phyloP scores from a whole-genome alignment of 2,888 invertebrate species.

The Sphaerophoria rueppellii region DNA sequence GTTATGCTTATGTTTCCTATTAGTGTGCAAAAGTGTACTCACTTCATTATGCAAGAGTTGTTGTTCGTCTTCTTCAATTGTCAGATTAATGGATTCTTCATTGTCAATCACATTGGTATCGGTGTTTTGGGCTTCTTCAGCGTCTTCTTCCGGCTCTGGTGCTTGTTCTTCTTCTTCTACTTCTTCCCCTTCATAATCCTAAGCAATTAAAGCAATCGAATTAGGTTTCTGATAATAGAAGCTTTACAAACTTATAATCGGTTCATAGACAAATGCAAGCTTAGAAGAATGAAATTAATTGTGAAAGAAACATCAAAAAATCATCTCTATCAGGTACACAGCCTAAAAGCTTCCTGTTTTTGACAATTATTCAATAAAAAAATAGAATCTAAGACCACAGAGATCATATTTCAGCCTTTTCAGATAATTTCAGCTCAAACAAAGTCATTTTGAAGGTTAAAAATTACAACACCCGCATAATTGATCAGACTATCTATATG shows the following conservation, averaged over 20 bases:
- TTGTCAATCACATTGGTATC: constrained; percentile 83
- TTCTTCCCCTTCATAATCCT: constrained; percentile 62
- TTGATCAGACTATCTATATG: too few relatives aligned
- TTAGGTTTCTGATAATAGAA: neutral
- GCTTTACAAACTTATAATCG: neutral
- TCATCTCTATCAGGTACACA: too few relatives aligned
- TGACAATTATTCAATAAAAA: too few relatives aligned
- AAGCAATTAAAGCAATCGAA: neutral
- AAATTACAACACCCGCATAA: too few relatives aligned
- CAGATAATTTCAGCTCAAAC: too few relatives aligned
- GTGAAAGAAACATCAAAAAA: too few relatives aligned
- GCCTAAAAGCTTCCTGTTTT: too few relatives aligned
- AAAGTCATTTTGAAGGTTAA: too few relatives aligned
- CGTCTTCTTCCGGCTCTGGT: constrained; percentile 74
- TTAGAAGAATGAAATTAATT: too few relatives aligned
- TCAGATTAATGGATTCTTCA: constrained; percentile 91
- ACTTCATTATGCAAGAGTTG: constrained; percentile 91
- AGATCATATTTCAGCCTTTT: too few relatives aligned
- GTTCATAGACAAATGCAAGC: too few relatives aligned
- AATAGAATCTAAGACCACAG: too few relatives aligned
- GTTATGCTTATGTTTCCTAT: neutral
- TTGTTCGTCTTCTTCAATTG: constrained; percentile 91
- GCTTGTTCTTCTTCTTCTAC: constrained; percentile 66
- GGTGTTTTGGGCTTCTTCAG: constrained; percentile 75
- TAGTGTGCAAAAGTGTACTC: constrained; percentile 31